phyloP scores from a whole-genome alignment of 1,140 invertebrate species.

The Drosophila pachea region DNA sequence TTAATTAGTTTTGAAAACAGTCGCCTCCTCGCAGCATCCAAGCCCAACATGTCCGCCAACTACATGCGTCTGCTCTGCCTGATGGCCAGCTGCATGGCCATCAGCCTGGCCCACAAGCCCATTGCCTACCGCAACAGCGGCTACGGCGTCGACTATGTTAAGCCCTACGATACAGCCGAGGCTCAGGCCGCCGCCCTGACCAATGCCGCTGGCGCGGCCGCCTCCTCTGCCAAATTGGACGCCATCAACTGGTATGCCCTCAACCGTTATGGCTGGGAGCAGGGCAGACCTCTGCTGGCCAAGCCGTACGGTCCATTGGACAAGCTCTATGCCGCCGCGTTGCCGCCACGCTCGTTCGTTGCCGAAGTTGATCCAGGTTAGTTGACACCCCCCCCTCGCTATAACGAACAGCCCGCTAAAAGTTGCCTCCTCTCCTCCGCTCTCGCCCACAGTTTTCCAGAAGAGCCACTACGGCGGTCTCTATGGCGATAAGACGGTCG shows the following conservation, averaged over 20 bases:
- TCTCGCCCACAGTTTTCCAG: constrained; percentile 55
- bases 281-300: constrained; percentile 62
- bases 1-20: constrained; percentile 67
- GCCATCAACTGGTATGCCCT: constrained; percentile 54
- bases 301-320: constrained; percentile 62
- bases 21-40: constrained; percentile 57
- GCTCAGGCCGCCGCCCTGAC: constrained; percentile 69
- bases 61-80: constrained; percentile 61
- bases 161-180: constrained; percentile 57
- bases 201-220: constrained; percentile 67
- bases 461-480: constrained; percentile 58
- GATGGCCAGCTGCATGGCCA: constrained; percentile 55
- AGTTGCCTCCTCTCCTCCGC: not conserved
- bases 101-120: constrained; percentile 39
- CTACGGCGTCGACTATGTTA: constrained; percentile 46
- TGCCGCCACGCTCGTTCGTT: constrained; percentile 73
- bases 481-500: constrained; percentile 45
- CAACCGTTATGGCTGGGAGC: constrained; percentile 70
- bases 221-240: constrained; percentile 67
- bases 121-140: constrained; percentile 8
- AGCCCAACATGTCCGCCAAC: constrained; percentile 55
- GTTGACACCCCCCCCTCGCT: constrained; percentile 9
- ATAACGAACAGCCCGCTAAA: constrained; percentile 18
- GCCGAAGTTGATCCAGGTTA: constrained; percentile 72
- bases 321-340: constrained; percentile 60